These are phyloP conservation scores for Toxotes jaculatrix DNA, from an alignment of 2,113 vertebrate genomes.

Conservation along the genomic window DNA sequence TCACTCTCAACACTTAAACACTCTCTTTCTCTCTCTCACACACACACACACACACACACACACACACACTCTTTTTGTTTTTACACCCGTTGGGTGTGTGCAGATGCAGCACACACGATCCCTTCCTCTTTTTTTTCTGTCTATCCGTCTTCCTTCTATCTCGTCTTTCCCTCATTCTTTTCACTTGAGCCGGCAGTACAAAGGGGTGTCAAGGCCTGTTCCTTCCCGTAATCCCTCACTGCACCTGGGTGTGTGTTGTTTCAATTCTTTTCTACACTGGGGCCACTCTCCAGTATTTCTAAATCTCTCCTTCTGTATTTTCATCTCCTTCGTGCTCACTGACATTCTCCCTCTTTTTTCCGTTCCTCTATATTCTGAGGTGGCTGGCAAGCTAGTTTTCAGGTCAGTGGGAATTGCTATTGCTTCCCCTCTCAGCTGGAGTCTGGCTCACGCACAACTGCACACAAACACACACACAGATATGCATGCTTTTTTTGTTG, in stretches of 20 bases:
- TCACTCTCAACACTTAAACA: constrained; percentile 26
- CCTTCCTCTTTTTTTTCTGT: constrained; percentile 21
- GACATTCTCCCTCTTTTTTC: constrained; percentile 62
- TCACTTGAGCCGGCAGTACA: constrained; percentile 51
- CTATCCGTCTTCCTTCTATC: constrained; percentile 10
- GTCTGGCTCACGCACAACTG: constrained; percentile 66
- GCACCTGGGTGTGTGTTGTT: constrained; percentile 42
- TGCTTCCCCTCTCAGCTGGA: constrained; percentile 76
- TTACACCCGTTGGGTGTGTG: constrained; percentile 43
- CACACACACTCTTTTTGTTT: constrained; percentile 31
- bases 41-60: constrained; percentile 5
- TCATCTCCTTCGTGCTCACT: constrained; percentile 58
- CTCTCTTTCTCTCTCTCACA: background rate
- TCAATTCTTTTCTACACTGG: background rate
- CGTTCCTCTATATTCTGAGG: constrained; percentile 56
- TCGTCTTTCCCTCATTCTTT: constrained; percentile 50
- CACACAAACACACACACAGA: constrained; percentile 53
- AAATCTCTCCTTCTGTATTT: constrained; percentile 50
- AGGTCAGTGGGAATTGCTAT: constrained; percentile 80
- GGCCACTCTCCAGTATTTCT: constrained; percentile 25
- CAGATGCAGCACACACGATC: constrained; percentile 39
- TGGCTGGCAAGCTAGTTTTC: constrained; percentile 69
- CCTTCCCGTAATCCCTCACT: constrained; percentile 57
- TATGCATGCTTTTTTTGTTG: constrained; percentile 46
- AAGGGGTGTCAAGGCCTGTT: constrained; percentile 51